Base-by-base conservation (phyloP, 2,113 vertebrate species). In the Poecile atricapillus region DNA sequence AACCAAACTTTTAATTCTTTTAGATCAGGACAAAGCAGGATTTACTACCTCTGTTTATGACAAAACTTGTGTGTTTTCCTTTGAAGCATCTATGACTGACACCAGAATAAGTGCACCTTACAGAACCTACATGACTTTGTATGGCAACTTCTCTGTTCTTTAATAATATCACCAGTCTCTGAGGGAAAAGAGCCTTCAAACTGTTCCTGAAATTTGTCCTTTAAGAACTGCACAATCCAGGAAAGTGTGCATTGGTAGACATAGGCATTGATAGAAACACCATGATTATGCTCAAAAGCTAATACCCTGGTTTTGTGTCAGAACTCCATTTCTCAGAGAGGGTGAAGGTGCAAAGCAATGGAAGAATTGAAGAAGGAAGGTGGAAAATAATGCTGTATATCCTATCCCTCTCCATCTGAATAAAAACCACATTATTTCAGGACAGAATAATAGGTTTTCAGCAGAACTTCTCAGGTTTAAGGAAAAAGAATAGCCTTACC, bases 111-210 rank as follows among this genome's bases (percentile, higher is more conserved):
- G 49, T 73, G 18, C 15, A 55, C 12, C 6, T 77, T 75, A 58
- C 17, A 62, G 30, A 3, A 70, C n/a, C 25, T 87, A 47, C 7
- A 3, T 62, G 33, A 25, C 8, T 17, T 56, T 53, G 20, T 35
- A 52, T 22, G 27, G 17, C 30, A 83, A 5, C 39, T 31, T 56
- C 11, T 39, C 31, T 52, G 6, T 17, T 75, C 13, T 74, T 83
- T 43, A 43, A 43, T 22, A 65, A 43, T 7, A 37, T n/a, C 22
- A 65, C 4, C 13, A 25, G 31, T 20, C 33, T 91, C 46, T 5
- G 5, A 31, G 12, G 22, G 1, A 3, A 52, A 35, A 46, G 55
- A n/a, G 0, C 1, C 4, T 7, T 63, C 15, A 11, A 62, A 58
- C 8, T 18, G 1, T 9, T 58, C 7, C 43, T 71, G 47, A 83